Evolutionary conservation across 2,888 invertebrate species (phyloP), one percentile per base, ranked within the genome.

Genomic region (Sinohyriopsis cumingii): DNA sequence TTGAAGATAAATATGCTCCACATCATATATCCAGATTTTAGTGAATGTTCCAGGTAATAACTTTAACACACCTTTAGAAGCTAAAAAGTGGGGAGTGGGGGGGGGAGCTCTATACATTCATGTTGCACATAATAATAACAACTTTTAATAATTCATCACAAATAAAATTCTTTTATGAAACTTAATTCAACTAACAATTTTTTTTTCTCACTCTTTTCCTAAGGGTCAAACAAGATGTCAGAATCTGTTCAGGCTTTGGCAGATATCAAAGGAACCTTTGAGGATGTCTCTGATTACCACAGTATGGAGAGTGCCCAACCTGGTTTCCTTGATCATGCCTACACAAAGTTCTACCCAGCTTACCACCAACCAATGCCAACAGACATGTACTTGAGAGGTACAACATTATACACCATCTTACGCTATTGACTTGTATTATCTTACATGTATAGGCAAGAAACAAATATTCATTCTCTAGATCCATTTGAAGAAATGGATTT

Each of bases 321-420:
- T 59, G 84, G 85, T 56, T 93, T 93, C 91, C 92, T 92, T 90
- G 95, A 93, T 90, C 93, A 91, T 91, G 82, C 79, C 74, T 85
- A 82, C 19, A 94, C 93, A 64, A 93, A 95, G 90, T 95, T 95
- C 90, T 95, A 95, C 90, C 92, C 94, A 82, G 92, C 95, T 90
- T 95, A 94, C 90, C 94, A 94, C 57, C 85, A 86, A 66, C 75
- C 79, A 66, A 73, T 72, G 28, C 68, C 73, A 56, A 77, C 80
- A 60, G 77, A 72, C 62, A 75, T 84, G 59, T 83, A 80, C 69
- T 6, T 28, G 28, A 68, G 83, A 76, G 77, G 84, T 84, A 73
- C 63, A 73, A 70, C 33, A 9, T 33, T 33, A 7, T 33, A 33
- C 7, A 0, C 33, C 33, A 33, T 33, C 33, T 33, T 33, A 33